phyloP scores from a whole-genome alignment of 2,888 invertebrate genomes.

The Trichopria drosophilae region DNA sequence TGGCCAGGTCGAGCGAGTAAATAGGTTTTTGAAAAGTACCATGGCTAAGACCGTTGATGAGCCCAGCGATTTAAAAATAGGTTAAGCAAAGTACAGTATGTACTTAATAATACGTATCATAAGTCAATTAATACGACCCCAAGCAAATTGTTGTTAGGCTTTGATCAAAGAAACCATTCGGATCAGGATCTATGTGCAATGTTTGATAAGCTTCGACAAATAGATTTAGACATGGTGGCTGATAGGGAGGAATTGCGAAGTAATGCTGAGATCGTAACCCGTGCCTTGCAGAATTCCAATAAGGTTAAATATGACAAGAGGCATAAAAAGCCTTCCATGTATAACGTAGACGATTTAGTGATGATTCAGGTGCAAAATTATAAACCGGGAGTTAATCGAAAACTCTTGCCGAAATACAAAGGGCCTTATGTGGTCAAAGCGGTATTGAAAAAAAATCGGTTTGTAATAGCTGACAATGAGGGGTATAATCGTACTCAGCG shows the following conservation, averaged over 20 bases:
- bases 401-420: constrained; percentile 21
- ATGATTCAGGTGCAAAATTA: constrained; percentile 12
- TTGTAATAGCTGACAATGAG: neutral
- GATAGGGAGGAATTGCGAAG: too few species aligned
- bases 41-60: too few species aligned
- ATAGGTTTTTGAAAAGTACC: too few species aligned
- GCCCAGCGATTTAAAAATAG: neutral
- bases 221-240: too few species aligned
- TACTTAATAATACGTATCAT: constrained; percentile 7
- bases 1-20: too few species aligned
- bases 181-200: too few species aligned
- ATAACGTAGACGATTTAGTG: constrained; percentile 18
- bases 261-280: too few species aligned
- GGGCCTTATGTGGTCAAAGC: constrained; percentile 24
- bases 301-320: constrained; percentile 36
- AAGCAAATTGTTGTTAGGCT: too few species aligned
- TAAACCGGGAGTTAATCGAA: constrained; percentile 16
- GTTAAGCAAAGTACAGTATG: constrained; percentile 4
- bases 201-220: too few species aligned
- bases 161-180: too few species aligned
- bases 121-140: too few species aligned
- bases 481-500: neutral
- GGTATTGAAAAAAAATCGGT: constrained; percentile 7
- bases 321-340: constrained; percentile 29
- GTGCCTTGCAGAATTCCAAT: too few species aligned